phyloP scores from a whole-genome alignment of 1,140 invertebrate genomes.

The Triops longicaudatus region DNA sequence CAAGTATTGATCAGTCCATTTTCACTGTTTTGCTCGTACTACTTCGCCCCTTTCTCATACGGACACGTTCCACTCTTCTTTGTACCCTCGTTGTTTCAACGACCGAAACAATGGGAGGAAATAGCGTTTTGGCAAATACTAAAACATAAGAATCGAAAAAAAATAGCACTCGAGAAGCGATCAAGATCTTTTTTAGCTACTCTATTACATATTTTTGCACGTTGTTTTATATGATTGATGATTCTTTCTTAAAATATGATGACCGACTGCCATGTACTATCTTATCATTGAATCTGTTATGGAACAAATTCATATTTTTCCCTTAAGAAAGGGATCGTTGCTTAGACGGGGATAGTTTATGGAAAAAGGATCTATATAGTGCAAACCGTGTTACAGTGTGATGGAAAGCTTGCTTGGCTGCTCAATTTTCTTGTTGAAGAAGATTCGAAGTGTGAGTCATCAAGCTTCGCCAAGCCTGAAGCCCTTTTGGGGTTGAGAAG shows the following conservation, averaged over 20 bases:
- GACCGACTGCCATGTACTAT: too few relatives aligned
- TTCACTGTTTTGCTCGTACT: constrained; percentile 12
- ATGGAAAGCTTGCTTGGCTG: constrained; percentile 10
- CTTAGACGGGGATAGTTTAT: background rate
- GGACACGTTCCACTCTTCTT: background rate
- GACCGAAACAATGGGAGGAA: background rate
- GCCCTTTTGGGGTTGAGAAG: background rate
- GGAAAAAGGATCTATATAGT: background rate
- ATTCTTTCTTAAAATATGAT: too few relatives aligned
- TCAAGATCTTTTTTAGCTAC: too few relatives aligned
- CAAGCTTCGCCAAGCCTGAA: background rate
- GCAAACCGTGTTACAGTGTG: constrained; percentile 10
- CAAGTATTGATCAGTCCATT: constrained; percentile 12
- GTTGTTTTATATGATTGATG: too few relatives aligned
- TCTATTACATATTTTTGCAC: too few relatives aligned
- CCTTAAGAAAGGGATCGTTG: background rate
- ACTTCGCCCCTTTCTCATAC: background rate
- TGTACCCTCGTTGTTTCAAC: background rate
- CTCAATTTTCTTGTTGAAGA: constrained; percentile 8
- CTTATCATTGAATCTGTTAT: too few relatives aligned
- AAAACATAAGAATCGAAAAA: too few relatives aligned
- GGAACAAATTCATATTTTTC: background rate
- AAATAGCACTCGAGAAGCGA: too few relatives aligned
- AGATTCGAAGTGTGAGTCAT: constrained; percentile 11
- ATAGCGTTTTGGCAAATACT: background rate